Evolutionary conservation across 2,113 vertebrate genomes (phyloP).

Genomic region (Syrrhaptes paradoxus): DNA sequence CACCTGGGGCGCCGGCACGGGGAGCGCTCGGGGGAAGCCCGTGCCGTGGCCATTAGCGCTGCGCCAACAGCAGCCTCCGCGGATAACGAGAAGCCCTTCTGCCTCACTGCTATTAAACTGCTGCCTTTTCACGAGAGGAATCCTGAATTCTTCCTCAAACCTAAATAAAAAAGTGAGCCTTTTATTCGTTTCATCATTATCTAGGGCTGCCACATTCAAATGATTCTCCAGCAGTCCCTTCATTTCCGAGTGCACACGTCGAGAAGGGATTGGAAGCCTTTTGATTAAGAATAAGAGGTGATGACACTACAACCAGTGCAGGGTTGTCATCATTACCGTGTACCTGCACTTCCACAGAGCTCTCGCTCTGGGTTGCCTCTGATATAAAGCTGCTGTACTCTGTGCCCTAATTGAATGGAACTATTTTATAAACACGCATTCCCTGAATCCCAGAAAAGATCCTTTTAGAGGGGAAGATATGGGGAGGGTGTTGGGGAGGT

Average conservation of each 20-base stretch:
- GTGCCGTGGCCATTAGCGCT: constrained; percentile 53
- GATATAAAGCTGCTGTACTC: constrained; percentile 73
- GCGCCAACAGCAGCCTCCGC: neutral
- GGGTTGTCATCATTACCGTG: constrained; percentile 74
- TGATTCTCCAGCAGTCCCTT: constrained; percentile 73
- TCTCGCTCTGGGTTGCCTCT: constrained; percentile 70
- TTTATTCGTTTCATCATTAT: constrained; percentile 78
- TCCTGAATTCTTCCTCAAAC: constrained; percentile 72
- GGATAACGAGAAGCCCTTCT: constrained; percentile 71
- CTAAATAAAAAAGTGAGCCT: constrained; percentile 74
- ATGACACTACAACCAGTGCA: constrained; percentile 75
- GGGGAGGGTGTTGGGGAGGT: constrained; percentile 70
- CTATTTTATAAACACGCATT: constrained; percentile 73
- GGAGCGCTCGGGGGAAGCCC: constrained; percentile 48
- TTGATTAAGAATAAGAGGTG: constrained; percentile 77
- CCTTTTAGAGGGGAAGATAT: constrained; percentile 51
- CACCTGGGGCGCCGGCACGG: fast-evolving
- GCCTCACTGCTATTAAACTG: constrained; percentile 63
- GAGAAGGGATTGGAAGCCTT: constrained; percentile 76
- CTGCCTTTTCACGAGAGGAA: constrained; percentile 71
- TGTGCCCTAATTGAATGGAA: constrained; percentile 74
- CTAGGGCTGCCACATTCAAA: constrained; percentile 77
- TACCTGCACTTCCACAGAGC: constrained; percentile 72
- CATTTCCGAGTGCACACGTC: constrained; percentile 70
- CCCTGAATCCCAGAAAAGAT: constrained; percentile 69